These are phyloP conservation scores for Melipona beecheii DNA, from an alignment of 2,888 invertebrate genomes.

Conservation along the genomic window DNA sequence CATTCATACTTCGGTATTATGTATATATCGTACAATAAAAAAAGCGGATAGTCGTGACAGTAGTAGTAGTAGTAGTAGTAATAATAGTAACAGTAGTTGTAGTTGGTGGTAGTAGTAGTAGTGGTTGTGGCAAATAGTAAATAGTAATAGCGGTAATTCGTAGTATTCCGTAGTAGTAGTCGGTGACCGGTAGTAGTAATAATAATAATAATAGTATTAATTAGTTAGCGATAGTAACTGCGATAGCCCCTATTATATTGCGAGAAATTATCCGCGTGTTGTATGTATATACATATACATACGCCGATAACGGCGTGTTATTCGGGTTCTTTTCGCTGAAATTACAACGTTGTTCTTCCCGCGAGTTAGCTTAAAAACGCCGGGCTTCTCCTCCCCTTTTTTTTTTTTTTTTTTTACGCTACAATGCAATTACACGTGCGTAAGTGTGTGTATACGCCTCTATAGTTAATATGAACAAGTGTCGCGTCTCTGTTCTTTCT, in stretches of 20 bases:
- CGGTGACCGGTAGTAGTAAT: constrained; percentile 47
- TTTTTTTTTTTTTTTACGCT: background rate
- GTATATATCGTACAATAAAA: constrained; percentile 75
- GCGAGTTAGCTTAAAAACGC: constrained; percentile 33
- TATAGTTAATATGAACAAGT: constrained; percentile 61
- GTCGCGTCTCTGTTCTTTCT: constrained; percentile 23
- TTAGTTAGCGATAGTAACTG: constrained; percentile 61
- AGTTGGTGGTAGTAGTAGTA: constrained; percentile 47
- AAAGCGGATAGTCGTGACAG: constrained; percentile 71
- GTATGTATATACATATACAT: constrained; percentile 50
- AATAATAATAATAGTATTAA: constrained; percentile 55
- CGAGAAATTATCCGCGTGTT: constrained; percentile 27
- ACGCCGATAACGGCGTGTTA: constrained; percentile 40
- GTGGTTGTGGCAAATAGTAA: constrained; percentile 59
- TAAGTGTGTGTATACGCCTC: constrained; percentile 38
- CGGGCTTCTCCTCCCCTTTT: background rate
- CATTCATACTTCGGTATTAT: constrained; percentile 77
- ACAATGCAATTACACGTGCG: constrained; percentile 37
- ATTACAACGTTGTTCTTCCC: constrained; percentile 12
- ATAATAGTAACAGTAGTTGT: constrained; percentile 66
- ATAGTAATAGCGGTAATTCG: constrained; percentile 52
- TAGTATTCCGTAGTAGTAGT: constrained; percentile 47
- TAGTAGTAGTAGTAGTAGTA: constrained; percentile 56
- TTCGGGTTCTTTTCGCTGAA: constrained; percentile 33
- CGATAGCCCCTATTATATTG: constrained; percentile 57